These are phyloP conservation scores for Aplysia californica DNA, from an alignment of 1,140 invertebrate species.

Conservation along the genomic window DNA sequence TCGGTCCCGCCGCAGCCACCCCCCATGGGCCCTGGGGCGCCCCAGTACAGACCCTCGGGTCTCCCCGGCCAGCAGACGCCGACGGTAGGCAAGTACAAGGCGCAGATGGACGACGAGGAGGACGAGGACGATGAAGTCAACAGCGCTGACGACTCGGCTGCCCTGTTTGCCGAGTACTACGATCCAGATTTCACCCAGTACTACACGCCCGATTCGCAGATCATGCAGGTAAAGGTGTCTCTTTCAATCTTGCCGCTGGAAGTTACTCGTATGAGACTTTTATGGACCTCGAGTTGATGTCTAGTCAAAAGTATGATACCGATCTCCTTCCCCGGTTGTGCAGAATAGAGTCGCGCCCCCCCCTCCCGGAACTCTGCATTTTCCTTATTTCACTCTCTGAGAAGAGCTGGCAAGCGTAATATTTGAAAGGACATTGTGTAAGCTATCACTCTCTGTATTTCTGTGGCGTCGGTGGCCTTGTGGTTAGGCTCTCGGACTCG, in stretches of 20 bases:
- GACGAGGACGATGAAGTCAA: conserved; percentile 37
- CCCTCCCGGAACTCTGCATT: no score
- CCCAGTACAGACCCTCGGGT: conserved; percentile 23
- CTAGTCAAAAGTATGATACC: no score
- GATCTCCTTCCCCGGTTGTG: no score
- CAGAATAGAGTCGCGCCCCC: no score
- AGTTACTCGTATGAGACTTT: no score
- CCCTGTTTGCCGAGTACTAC: conserved; percentile 49
- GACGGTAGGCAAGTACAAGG: conserved; percentile 17
- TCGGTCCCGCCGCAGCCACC: conserved; percentile 32
- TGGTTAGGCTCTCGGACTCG: no score
- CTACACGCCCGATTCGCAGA: conserved; percentile 38
- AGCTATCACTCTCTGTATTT: no score
- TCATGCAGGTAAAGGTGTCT: conserved; percentile 34
- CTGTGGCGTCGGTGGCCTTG: no score
- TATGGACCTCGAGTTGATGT: no score
- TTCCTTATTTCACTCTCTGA: no score
- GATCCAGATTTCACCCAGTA: conserved; percentile 40
- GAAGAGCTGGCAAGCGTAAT: no score
- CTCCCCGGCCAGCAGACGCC: conserved; percentile 37
- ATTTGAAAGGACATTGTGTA: no score
- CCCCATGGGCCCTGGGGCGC: conserved; percentile 16
- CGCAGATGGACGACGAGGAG: conserved; percentile 41
- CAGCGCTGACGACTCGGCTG: conserved; percentile 51
- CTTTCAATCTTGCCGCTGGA: neutral